These are phyloP conservation scores for Sebastes vulpes DNA, from an alignment of 2,797 vertebrate species.

Conservation along the genomic window DNA sequence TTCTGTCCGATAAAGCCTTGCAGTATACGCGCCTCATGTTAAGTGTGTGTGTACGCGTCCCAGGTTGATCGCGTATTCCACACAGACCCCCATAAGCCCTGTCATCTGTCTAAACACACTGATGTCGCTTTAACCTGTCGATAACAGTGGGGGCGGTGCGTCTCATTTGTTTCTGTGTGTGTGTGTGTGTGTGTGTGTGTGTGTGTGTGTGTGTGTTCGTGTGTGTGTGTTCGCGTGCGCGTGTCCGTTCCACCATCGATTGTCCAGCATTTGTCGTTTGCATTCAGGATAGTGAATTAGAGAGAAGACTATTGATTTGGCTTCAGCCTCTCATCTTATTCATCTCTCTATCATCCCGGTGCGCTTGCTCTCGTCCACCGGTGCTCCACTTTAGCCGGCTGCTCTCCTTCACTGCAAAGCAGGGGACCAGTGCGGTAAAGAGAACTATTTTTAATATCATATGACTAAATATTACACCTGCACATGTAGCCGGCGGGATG, in stretches of 20 bases:
- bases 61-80: conserved; percentile 77
- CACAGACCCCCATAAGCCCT: conserved; percentile 75
- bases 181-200: conserved; percentile 8
- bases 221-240: conserved; percentile 23
- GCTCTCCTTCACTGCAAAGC: conserved; percentile 27
- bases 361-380: conserved; percentile 37
- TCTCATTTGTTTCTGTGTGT: conserved; percentile 31
- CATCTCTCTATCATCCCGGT: conserved; percentile 76
- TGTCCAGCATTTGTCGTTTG: conserved; percentile 83
- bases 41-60: conserved; percentile 42
- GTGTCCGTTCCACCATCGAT: conserved; percentile 74
- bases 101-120: conserved; percentile 85
- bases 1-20: conserved; percentile 29
- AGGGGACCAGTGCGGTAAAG: neutral
- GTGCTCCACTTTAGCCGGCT: conserved; percentile 44
- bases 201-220: conserved; percentile 1
- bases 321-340: conserved; percentile 81
- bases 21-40: conserved; percentile 31
- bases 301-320: conserved; percentile 84
- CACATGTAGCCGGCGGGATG: neutral
- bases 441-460: conserved; percentile 20
- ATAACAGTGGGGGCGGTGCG: conserved; percentile 73
- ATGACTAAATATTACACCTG: conserved; percentile 31
- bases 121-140: conserved; percentile 84
- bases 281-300: conserved; percentile 86